Conservation (phyloP, 1,140 invertebrate species). For the Leptopilina boulardi region DNA sequence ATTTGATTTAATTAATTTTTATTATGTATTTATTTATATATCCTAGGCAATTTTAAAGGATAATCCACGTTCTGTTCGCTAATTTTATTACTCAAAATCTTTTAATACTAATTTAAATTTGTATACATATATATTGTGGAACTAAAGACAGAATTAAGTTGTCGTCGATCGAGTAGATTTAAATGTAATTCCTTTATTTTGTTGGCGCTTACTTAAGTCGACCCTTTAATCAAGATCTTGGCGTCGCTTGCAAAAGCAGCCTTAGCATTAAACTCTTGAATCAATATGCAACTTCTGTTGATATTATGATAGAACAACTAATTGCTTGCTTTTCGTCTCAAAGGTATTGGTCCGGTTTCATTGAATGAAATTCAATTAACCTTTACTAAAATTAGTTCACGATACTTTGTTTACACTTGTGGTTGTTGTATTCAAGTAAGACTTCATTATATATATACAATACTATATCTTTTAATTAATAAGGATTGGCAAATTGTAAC, state of each 20-base stretch:
- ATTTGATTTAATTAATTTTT: too few relatives aligned
- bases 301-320: constrained; percentile 8
- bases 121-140: too few relatives aligned
- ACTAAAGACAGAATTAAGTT: not conserved
- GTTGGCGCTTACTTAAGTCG: not conserved
- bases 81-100: too few relatives aligned
- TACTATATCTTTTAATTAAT: too few relatives aligned
- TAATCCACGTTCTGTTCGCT: too few relatives aligned
- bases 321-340: not conserved
- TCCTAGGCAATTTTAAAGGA: too few relatives aligned
- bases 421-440: not conserved
- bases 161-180: not conserved
- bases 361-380: not conserved
- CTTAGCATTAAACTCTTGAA: constrained; percentile 24
- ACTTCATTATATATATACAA: not conserved
- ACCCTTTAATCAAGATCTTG: constrained; percentile 11
- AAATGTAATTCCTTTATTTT: constrained; percentile 7
- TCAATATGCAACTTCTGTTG: constrained; percentile 21
- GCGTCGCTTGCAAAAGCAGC: not conserved
- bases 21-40: too few relatives aligned
- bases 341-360: not conserved
- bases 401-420: not conserved
- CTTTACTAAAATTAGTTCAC: not conserved
- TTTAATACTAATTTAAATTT: not conserved
- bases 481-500: too few relatives aligned